Conservation (phyloP, 1,140 invertebrate genomes). For the Plutomurus gul region DNA sequence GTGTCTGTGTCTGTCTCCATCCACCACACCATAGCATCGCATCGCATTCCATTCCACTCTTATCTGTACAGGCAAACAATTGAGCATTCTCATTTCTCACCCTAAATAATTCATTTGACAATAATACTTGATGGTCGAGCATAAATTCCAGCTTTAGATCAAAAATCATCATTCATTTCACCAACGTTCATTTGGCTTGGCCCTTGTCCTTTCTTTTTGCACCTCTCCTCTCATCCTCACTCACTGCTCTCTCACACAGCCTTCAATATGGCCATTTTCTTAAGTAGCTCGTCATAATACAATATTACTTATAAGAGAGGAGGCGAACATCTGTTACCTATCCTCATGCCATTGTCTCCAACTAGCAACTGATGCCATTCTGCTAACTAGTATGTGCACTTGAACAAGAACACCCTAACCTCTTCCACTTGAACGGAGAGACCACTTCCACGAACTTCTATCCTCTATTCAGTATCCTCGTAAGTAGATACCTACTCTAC, state of each 20-base stretch:
- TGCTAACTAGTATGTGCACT: no score
- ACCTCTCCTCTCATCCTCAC: no score
- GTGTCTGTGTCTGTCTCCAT: no score
- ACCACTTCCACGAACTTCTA: constrained; percentile 8
- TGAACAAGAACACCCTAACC: neutral
- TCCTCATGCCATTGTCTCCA: constrained; percentile 35
- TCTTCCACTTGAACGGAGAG: constrained; percentile 13
- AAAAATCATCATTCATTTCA: constrained; percentile 25
- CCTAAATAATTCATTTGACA: constrained; percentile 43
- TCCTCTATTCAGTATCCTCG: no score
- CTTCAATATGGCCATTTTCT: neutral
- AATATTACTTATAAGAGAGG: constrained; percentile 20
- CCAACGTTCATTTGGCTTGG: neutral
- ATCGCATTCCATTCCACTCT: neutral
- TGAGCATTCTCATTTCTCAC: constrained; percentile 32
- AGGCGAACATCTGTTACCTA: constrained; percentile 39
- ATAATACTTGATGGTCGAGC: constrained; percentile 1
- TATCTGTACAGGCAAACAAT: neutral
- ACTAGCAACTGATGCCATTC: constrained; percentile 37
- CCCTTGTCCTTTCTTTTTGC: constrained; percentile 25
- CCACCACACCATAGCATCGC: no score
- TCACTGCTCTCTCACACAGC: no score
- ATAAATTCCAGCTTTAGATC: constrained; percentile 8
- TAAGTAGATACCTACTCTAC: no score
- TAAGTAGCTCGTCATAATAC: constrained; percentile 17